Evolutionary conservation across 1,140 invertebrate genomes (phyloP), one percentile per base, ranked within the genome.

Genomic region (Lethrus apterus): DNA sequence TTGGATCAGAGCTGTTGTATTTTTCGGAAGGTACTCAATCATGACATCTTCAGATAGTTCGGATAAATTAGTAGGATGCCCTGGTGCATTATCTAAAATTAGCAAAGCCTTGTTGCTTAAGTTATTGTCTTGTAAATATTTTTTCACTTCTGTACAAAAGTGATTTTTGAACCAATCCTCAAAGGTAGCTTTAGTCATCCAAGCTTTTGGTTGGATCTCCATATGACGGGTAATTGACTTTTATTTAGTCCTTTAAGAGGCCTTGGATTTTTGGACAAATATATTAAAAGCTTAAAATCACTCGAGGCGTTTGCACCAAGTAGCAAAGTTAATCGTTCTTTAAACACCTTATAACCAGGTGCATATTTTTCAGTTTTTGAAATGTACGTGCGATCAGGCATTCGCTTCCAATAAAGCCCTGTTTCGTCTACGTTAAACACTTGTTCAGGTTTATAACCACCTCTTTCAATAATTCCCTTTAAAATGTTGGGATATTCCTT

Each of bases 391-490:
- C 59, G 44, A 45, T 51, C 53, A 44, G 68, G 66, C 64, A 71
- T 66, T 53, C 57, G 66, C 53, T 70, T 71, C 63, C 68, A 71
- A 55, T 63, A 70, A 1, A 70, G 49, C 23, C 52, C 58, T 29
- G 58, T 66, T 52, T 70, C 62, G 44, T 66, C 56, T 54, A 48
- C 59, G 51, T 26, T 57, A 54, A 59, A 57, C 51, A 59, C 50
- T 59, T 59, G 50, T 44, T 59, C 52, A 49, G 52, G 54, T 46
- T 26, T 54, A 24, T 54, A 52, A 13, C 41, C 46, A 40, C 41
- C 41, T 19, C 33, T 46, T 34, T 51, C 46, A 40, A 52, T 48
- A 38, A 52, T 52, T 32, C 26, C 11, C 20, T 49, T 48, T 45
- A 43, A 38, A 30, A 29, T 31, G 20, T 48, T 35, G 15, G 10